Evolutionary conservation across 2,888 invertebrate genomes (phyloP).

Genomic region (Thereva unica): DNA sequence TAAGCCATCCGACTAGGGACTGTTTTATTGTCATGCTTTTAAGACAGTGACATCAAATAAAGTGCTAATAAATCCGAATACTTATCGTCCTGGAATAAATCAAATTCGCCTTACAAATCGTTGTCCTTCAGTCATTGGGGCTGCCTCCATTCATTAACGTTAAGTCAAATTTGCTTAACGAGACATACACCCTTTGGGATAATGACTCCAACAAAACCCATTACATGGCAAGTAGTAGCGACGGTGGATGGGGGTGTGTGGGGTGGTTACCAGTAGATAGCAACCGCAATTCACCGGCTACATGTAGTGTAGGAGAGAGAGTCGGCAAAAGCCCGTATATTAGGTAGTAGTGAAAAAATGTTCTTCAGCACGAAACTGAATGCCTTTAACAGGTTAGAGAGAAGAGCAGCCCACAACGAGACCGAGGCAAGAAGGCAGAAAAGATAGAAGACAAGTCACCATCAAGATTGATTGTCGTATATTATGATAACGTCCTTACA

Average conservation of each 20-base stretch:
- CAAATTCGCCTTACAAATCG: conserved; percentile 19
- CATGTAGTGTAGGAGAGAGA: neutral
- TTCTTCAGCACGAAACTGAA: conserved; percentile 12
- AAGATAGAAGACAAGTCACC: conserved; percentile 20
- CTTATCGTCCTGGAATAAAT: conserved; percentile 8
- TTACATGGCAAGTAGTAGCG: neutral
- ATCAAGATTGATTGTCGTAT: conserved; percentile 29
- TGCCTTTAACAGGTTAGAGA: conserved; percentile 2
- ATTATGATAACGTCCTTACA: conserved; percentile 28
- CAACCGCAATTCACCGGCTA: neutral
- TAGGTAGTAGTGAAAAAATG: conserved; percentile 6
- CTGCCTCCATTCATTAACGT: conserved; percentile 13
- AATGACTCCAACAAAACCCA: conserved; percentile 14
- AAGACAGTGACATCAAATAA: too few relatives aligned
- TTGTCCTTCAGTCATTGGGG: conserved; percentile 1
- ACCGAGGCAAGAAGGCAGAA: neutral
- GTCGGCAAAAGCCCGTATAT: neutral
- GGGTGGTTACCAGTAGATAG: neutral
- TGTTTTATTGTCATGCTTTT: too few relatives aligned
- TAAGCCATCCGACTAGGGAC: too few relatives aligned
- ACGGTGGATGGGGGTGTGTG: too few relatives aligned
- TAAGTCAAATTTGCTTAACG: conserved; percentile 16
- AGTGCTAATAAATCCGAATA: too few relatives aligned
- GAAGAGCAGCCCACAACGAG: neutral
- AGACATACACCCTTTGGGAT: conserved; percentile 11